Evolutionary conservation across 2,888 invertebrate species (phyloP), one percentile per base, ranked within the genome.

Genomic region (Palloptera scutellata): DNA sequence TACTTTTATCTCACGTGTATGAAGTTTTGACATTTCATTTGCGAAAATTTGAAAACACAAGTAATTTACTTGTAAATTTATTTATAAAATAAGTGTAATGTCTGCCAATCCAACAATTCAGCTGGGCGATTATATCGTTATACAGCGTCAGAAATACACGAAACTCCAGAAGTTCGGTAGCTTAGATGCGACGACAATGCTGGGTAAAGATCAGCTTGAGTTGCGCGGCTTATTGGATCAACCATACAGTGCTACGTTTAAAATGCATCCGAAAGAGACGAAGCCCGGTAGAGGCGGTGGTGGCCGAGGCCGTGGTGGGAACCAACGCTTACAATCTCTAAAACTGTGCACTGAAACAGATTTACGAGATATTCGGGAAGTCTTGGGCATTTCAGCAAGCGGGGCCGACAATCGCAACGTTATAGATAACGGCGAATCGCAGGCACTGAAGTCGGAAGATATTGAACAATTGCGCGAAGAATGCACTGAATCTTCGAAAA

Each of bases 341-440:
- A 86, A 87, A 72, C 83, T 87, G 65, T 91, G 88, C 70, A 86
- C 86, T 55, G 84, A 84, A 48, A 78, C 75, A 13, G 79, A 79
- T 70, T 82, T 88, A 71, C 86, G 87, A 1, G 88, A 89, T 64
- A 86, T 90, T 1, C 87, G 88, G 70, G 88, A 89, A 69, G 89
- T 89, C 76, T 86, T 92, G 51, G 88, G 89, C 62, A 89, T 90
- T 17, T 89, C 89, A 72, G 82, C 87, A 68, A 91, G 91, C 72
- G 94, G 94, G 6, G 86, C 82, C 20, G 97, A 97, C 80, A 97
- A 97, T 82, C 88, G 97, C 71, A 89, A 93, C 76, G 92, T 97
- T 64, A 85, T 88, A 19, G 95, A 95, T 79, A 91, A 89, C 64
- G 83, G 84, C 0, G 80, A 78, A 42, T 95, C 96, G 0, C 97